Conservation (phyloP, 2,113 vertebrate genomes). For the Psephotus haematonotus region DNA sequence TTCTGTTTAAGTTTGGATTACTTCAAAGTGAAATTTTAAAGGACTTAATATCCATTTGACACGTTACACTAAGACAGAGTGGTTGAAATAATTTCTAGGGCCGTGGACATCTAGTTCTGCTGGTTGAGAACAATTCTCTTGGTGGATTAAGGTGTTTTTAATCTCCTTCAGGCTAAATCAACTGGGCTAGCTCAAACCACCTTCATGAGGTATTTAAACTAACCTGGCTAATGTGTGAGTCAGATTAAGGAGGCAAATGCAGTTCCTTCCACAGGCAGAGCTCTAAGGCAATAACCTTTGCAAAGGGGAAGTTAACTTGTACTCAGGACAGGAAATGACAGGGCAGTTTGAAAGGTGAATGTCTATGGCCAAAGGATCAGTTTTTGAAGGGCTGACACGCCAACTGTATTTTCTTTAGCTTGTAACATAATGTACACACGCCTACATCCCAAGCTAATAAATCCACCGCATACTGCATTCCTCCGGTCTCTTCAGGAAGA, state of each 20-base stretch:
- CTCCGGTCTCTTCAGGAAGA: neutral
- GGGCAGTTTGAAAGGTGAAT: neutral
- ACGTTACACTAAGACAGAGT: neutral
- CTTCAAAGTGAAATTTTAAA: neutral
- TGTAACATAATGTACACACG: accelerated
- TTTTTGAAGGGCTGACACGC: accelerated
- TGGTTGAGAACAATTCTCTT: neutral
- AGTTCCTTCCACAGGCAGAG: neutral
- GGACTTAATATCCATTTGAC: neutral
- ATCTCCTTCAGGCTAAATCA: neutral
- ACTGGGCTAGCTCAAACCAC: neutral
- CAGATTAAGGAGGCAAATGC: neutral
- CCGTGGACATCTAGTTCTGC: neutral
- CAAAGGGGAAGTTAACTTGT: neutral
- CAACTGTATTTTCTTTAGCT: neutral
- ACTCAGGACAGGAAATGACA: neutral
- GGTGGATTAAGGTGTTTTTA: neutral
- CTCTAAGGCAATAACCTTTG: neutral
- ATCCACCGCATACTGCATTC: neutral
- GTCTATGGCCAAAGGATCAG: neutral
- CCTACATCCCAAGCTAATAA: neutral
- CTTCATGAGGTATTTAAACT: neutral
- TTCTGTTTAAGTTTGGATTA: neutral
- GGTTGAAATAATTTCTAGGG: neutral
- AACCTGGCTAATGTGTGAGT: neutral